Evolutionary conservation across 2,797 vertebrate species (phyloP).

Genomic region (Tachyglossus aculeatus): DNA sequence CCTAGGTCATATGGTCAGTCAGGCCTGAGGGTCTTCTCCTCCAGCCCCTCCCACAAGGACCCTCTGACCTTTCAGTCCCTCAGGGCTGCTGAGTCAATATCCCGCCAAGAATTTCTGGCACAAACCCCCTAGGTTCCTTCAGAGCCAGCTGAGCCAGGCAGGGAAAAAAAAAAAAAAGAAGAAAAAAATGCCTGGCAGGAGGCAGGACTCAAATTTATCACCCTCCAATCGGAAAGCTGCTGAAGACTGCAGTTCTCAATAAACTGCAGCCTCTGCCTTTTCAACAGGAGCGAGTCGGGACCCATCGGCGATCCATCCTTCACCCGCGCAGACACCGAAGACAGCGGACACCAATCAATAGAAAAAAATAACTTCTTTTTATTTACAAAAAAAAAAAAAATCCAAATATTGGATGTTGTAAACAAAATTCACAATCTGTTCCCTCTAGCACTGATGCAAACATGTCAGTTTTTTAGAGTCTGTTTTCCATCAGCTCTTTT

Average conservation of each 20-base stretch:
- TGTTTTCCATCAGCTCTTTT: conserved; percentile 75
- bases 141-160: conserved; percentile 44
- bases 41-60: not conserved
- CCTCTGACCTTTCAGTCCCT: not conserved
- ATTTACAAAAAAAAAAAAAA: conserved; percentile 82
- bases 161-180: conserved; percentile 3
- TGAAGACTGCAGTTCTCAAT: conserved; percentile 53
- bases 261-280: conserved; percentile 52
- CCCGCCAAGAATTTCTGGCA: conserved; percentile 67
- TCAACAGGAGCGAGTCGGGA: conserved; percentile 14
- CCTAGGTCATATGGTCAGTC: not conserved
- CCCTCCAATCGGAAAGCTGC: conserved; percentile 53
- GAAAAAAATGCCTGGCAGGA: conserved; percentile 57
- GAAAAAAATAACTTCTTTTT: conserved; percentile 88
- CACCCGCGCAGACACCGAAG: conserved; percentile 62
- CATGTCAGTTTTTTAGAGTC: conserved; percentile 64
- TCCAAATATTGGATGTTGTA: conserved; percentile 89
- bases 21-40: not conserved
- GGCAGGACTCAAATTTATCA: conserved; percentile 55
- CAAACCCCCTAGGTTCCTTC: conserved; percentile 54
- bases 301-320: conserved; percentile 40
- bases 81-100: conserved; percentile 9
- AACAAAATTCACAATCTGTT: conserved; percentile 87
- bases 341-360: conserved; percentile 78
- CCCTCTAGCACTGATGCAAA: conserved; percentile 73